Base-by-base conservation (phyloP, 2,113 vertebrate genomes). In the Grammatotria lemairii region DNA sequence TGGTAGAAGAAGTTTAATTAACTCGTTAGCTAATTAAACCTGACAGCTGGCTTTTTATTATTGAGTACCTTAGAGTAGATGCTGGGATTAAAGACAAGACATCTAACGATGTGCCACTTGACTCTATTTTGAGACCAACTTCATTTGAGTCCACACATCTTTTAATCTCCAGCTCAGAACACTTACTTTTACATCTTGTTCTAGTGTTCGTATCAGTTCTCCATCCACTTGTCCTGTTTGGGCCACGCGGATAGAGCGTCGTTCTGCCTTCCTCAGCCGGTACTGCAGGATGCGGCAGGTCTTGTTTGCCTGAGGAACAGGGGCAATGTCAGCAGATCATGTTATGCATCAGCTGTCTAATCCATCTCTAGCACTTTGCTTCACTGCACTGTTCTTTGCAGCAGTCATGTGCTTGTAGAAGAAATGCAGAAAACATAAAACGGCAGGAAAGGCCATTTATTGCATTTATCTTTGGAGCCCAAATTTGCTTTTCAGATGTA, bases 241-340 rank as follows among this genome's bases (percentile, higher is more conserved):
- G 0, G 98, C 98, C 51, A 98, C 98, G 0, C 98, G 97, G 55
- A 99, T 96, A 94, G 98, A 99, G 87, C 98, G 97, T 60, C 99
- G 97, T 96, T 99, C 99, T 0, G 98, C 97, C 91, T 99, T 99
- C 88, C 98, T 97, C 83, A 99, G 96, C 12, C 99, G 96, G 96
- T 99, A 99, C 94, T 99, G 98, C 94, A 99, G 96, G 95, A 99
- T 99, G 82, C 98, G 98, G 92, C 98, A 99, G 3, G 98, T 99
- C 95, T 99, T 99, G 95, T 98, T 98, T 73, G 98, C 98, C 96
- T 96, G 35, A 65, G 26, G 45, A 81, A 57, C 7, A 73, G 47
- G 85, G 7, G n/a, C 7, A 16, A 12, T 16, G 28, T 49, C 14
- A 78, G 57, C 10, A 54, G 47, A 65, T 60, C 38, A 54, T 5